Base-by-base conservation (phyloP, 2,888 invertebrate species). In the Sycophila texana region DNA sequence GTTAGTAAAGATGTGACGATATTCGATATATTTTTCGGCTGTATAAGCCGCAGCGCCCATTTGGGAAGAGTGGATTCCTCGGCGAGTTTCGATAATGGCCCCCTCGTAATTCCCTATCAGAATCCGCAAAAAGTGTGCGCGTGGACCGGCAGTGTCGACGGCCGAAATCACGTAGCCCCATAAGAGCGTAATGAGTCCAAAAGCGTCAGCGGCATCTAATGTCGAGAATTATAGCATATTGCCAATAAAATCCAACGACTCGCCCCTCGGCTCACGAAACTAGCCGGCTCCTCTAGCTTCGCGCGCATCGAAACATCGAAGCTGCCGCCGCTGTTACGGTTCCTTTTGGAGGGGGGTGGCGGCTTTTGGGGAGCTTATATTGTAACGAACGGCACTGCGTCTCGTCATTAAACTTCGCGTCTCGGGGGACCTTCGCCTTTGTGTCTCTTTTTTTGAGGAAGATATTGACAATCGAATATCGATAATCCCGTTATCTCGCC, bases 211-310 rank as follows among this genome's bases (percentile, higher is more conserved):
- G 86, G 89, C 89, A 85, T 89, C 90, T 90, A 90, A 90, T 90
- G 89, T 89, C 87, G 85, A 87, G 86, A 90, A 90, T 90, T 90
- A 90, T 90, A 89, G 90, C 89, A 90, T 90, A 90, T 90, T 90
- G 90, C 87, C 90, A 90, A 90, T 90, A 90, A 90, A 90, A 89
- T 88, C 87, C 61, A 55, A 77, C 85, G 84, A 83, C 83, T 86
- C 84, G 30, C 76, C 70, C 76, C 76, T 58, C 66, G n/a, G 53
- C 12, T 65, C 72, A 61, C 67, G n/a, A 82, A 84, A 83, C 81
- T 85, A 84, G 83, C 84, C 84, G 83, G 85, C 84, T 84, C 83
- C 81, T 16, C 18, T 39, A 39, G n/a, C 70, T 39, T 49, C 22
- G 26, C 51, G 12, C 58, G 26, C 81, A 71, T 81, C 81, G 81